Conservation (phyloP, 2,797 vertebrate genomes). For the Takifugu rubripes region DNA sequence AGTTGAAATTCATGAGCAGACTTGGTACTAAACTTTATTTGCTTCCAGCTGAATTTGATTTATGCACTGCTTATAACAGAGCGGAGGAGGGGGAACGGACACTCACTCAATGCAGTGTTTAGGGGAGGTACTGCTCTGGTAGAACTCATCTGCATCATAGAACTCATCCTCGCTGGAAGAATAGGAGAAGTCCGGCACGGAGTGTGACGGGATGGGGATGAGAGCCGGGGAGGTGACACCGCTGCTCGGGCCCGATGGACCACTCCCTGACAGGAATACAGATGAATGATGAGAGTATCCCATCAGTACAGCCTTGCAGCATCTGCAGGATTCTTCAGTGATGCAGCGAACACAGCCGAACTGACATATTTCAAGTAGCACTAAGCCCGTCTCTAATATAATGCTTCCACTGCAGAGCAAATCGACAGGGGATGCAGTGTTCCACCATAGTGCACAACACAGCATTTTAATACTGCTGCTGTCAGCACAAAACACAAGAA, state of each 20-base stretch:
- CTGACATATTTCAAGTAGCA: constrained; percentile 10
- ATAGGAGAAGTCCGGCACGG: constrained; percentile 97
- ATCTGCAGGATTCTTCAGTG: neutral
- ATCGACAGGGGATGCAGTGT: constrained; percentile 40
- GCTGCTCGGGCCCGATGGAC: constrained; percentile 92
- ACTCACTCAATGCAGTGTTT: constrained; percentile 95
- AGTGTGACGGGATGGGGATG: constrained; percentile 89
- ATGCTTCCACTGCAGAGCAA: constrained; percentile 46
- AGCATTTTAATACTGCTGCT: constrained; percentile 57
- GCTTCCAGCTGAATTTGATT: constrained; percentile 1
- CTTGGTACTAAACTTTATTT: constrained; percentile 1
- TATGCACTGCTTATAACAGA: neutral
- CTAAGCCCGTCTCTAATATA: constrained; percentile 30
- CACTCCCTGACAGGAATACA: constrained; percentile 81
- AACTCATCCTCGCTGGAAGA: constrained; percentile 99
- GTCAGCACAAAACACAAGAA: constrained; percentile 55
- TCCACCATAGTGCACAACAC: constrained; percentile 51
- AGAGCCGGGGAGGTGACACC: constrained; percentile 90
- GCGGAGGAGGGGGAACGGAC: neutral
- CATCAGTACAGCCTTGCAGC: neutral
- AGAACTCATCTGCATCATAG: constrained; percentile 97
- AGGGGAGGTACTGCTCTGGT: constrained; percentile 92
- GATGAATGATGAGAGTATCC: neutral
- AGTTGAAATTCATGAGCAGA: neutral
- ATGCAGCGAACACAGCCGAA: constrained; percentile 1